Base-by-base conservation (phyloP, 2,888 invertebrate species). In the Himalopsyche japonica region DNA sequence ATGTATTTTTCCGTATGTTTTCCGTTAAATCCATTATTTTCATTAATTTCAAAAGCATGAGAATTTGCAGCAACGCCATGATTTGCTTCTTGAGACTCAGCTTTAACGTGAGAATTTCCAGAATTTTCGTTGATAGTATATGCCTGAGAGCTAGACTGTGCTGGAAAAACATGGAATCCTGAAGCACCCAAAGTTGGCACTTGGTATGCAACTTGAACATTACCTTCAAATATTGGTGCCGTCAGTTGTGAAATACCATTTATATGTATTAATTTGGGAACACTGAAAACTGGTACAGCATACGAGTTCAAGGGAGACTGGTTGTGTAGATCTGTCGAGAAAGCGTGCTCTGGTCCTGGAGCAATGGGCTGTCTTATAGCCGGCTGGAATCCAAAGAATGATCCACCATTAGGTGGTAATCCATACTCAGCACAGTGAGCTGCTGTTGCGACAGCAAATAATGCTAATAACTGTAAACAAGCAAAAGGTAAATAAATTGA, bases 341-440 rank as follows among this genome's bases (percentile, higher is more conserved):
- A 84, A 15, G 81, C 84, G 43, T 84, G 81, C 3, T 82, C 82
- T 48, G 48, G 27, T 6, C 70, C 43, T 1, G 82, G 84, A 30
- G n/a, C 37, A 30, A 47, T 32, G 4, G 84, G 82, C 49, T 84
- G 84, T 49, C 82, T 84, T 8, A 84, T 76, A 43, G 47, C 79
- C 20, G 84, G 84, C n/a, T 43, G 30, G 57, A 82, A 84, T n/a
- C 20, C 30, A 7, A 34, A 37, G 27, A 48, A 27, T n/a, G 18
- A 12, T 8, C 10, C 34, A 64, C n/a, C 6, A 15, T 27, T 76
- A 10, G 82, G 82, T 3, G 82, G 84, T 32, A 81, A n/a, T 79
- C 82, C 84, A 48, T 84, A 84, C 57, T 79, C 70, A 32, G 34
- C 79, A 47, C 82, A 79, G 18, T 64, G 24, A 2, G 32, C 82